phyloP scores from a whole-genome alignment of 2,797 vertebrate species.

The Eleutherodactylus coqui region DNA sequence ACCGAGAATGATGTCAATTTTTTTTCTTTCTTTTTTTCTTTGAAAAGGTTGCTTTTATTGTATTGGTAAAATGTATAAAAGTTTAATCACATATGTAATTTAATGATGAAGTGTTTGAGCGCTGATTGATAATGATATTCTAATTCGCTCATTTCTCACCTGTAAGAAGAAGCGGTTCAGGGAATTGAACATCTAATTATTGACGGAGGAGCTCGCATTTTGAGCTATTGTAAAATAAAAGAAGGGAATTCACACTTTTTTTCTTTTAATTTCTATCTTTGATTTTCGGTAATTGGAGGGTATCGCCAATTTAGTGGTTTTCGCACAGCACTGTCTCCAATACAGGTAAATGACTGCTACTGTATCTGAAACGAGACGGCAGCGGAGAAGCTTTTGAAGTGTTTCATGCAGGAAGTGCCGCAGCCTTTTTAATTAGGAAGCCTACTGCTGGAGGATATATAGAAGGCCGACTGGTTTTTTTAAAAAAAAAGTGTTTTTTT shows the following conservation, averaged over 20 bases:
- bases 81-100: constrained; percentile 29
- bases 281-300: not conserved
- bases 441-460: constrained; percentile 73
- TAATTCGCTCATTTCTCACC: constrained; percentile 5
- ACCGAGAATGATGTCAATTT: not conserved
- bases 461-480: constrained; percentile 67
- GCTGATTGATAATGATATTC: constrained; percentile 25
- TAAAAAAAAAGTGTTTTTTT: constrained; percentile 57
- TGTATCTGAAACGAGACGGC: constrained; percentile 70
- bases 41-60: constrained; percentile 12
- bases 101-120: constrained; percentile 10
- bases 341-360: constrained; percentile 42
- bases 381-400: constrained; percentile 77
- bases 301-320: not conserved
- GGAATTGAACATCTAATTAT: constrained; percentile 36
- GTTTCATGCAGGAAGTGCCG: constrained; percentile 74
- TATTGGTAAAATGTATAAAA: constrained; percentile 16
- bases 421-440: constrained; percentile 81
- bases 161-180: not conserved
- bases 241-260: not conserved
- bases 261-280: not conserved
- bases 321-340: not conserved
- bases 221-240: constrained; percentile 1
- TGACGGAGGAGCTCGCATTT: not conserved
- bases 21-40: not conserved